phyloP scores from a whole-genome alignment of 1,140 invertebrate species.

The Cydia strobilella region DNA sequence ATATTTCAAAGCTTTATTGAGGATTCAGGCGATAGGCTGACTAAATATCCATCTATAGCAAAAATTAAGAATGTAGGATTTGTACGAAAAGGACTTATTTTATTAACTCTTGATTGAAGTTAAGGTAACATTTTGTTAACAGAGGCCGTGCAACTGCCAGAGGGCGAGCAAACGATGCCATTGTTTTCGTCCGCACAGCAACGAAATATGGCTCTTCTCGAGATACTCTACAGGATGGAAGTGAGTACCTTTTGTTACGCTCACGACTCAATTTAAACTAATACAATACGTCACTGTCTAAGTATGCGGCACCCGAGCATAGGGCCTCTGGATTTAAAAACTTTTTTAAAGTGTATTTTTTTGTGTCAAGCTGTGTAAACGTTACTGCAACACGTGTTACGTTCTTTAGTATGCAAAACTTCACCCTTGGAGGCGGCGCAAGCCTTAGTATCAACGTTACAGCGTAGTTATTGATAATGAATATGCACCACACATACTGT shows the following conservation, averaged over 20 bases:
- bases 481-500: no score
- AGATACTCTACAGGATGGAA: conserved; percentile 99
- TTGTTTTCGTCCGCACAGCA: conserved; percentile 93
- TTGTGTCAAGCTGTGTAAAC: conserved; percentile 52
- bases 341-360: conserved; percentile 40
- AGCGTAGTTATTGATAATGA: no score
- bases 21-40: no score
- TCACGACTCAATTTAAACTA: conserved; percentile 1
- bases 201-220: conserved; percentile 98
- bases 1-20: no score
- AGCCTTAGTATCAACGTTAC: background rate
- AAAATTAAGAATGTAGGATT: no score
- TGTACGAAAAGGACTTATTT: background rate
- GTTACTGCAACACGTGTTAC: conserved; percentile 60
- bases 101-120: background rate
- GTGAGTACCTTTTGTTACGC: conserved; percentile 66
- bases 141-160: conserved; percentile 93
- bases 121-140: conserved; percentile 54
- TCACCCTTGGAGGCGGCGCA: background rate
- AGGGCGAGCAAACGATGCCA: conserved; percentile 93
- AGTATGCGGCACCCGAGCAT: background rate
- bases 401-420: conserved; percentile 37
- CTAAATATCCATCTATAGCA: no score
- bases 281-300: background rate
- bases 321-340: conserved; percentile 14